A percentile compares a stretch with the other conserved stretches of the same genome.
These are phyloP conservation scores for Megaustenia siamemsis DNA, from an alignment of 2,888 invertebrate genomes.

Conservation along the genomic window DNA sequence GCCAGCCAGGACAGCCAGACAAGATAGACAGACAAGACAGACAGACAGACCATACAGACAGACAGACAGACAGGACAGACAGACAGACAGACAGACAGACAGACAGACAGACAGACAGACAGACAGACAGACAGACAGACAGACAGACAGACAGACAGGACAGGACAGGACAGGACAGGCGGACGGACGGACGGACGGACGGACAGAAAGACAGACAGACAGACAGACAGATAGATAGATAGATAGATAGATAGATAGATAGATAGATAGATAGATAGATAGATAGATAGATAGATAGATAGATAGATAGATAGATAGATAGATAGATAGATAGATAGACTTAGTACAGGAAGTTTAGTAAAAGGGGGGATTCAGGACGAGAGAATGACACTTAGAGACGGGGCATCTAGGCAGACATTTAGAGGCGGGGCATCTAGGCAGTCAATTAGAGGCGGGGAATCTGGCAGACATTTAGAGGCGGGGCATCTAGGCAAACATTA, in stretches of 20 bases:
- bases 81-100: constrained; percentile 3
- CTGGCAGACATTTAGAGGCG: too few relatives aligned
- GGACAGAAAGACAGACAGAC: constrained; percentile 10
- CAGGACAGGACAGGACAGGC: neutral
- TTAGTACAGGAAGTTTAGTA: too few relatives aligned
- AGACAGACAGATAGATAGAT: constrained; percentile 30
- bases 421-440: too few relatives aligned
- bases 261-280: neutral
- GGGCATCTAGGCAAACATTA: too few relatives aligned
- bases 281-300: neutral
- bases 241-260: neutral
- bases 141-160: neutral
- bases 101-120: neutral
- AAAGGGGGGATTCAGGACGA: too few relatives aligned
- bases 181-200: neutral
- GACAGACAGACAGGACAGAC: neutral
- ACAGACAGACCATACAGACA: too few relatives aligned
- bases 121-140: neutral
- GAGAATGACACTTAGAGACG: too few relatives aligned
- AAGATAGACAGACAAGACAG: too few relatives aligned
- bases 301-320: neutral
- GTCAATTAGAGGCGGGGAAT: too few relatives aligned
- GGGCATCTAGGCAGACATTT: too few relatives aligned
- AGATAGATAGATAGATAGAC: constrained; percentile 5
- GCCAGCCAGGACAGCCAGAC: too few relatives aligned